Evolutionary conservation across 1,140 invertebrate genomes (phyloP).

Genomic region (Halyomorpha halys): DNA sequence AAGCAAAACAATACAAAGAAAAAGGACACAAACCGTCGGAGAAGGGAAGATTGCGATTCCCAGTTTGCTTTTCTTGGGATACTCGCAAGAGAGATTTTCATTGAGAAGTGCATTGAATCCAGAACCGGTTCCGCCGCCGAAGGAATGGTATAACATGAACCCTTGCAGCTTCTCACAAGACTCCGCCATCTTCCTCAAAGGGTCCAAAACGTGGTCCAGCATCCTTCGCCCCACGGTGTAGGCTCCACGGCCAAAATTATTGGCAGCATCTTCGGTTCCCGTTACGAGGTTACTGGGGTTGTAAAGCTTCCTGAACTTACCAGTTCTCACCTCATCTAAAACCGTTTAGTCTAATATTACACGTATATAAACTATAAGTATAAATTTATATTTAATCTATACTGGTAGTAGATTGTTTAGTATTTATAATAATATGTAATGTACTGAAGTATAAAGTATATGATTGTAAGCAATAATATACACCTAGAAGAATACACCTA

Average conservation of each 20-base stretch:
- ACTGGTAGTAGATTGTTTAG: no score
- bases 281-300: conserved; percentile 46
- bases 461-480: no score
- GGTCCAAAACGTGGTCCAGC: conserved; percentile 53
- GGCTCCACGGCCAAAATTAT: conserved; percentile 53
- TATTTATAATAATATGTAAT: no score
- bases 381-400: no score
- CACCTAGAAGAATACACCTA: no score
- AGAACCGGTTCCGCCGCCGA: conserved; percentile 59
- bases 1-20: no score
- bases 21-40: conserved; percentile 15
- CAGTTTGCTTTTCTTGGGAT: conserved; percentile 57
- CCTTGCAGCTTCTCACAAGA: conserved; percentile 66
- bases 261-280: conserved; percentile 52
- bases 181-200: conserved; percentile 51
- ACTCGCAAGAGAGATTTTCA: conserved; percentile 50
- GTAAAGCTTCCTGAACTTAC: conserved; percentile 49
- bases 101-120: conserved; percentile 54
- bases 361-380: no score
- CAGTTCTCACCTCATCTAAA: conserved; percentile 49
- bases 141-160: conserved; percentile 60
- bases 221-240: conserved; percentile 71
- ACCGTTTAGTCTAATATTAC: background rate
- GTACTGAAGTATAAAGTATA: no score
- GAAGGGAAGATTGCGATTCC: conserved; percentile 57